Conservation (phyloP, 2,797 vertebrate species). For the Hirundo rustica region DNA sequence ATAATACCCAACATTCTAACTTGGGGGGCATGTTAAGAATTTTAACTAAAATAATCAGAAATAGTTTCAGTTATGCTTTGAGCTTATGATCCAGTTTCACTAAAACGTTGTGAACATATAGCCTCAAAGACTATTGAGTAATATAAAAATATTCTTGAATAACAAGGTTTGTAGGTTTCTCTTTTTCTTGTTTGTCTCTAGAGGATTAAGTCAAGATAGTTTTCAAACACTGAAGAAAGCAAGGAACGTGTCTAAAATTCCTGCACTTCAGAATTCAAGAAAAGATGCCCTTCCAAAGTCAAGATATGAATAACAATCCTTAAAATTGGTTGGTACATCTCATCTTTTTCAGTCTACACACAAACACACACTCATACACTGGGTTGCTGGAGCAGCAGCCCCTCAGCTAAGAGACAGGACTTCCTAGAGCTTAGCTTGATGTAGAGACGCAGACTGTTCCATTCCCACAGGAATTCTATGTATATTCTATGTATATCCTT, state of each 20-base stretch:
- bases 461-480: background rate
- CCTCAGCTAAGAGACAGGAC: background rate
- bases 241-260: background rate
- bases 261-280: background rate
- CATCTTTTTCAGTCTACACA: background rate
- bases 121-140: background rate
- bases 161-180: background rate
- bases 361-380: too few relatives aligned
- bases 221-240: background rate
- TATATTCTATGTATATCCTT: background rate
- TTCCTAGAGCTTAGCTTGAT: background rate
- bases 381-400: background rate
- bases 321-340: background rate
- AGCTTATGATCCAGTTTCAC: background rate
- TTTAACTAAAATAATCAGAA: background rate
- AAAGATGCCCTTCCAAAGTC: background rate
- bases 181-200: background rate
- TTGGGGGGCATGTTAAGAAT: fast-evolving
- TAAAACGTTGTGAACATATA: background rate
- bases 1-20: background rate
- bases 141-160: background rate
- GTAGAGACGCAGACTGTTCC: background rate
- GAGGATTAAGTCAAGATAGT: background rate
- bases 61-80: background rate
- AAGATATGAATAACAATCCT: background rate